These are phyloP conservation scores for Cantharis nigra DNA, from an alignment of 2,888 invertebrate species.

Conservation along the genomic window DNA sequence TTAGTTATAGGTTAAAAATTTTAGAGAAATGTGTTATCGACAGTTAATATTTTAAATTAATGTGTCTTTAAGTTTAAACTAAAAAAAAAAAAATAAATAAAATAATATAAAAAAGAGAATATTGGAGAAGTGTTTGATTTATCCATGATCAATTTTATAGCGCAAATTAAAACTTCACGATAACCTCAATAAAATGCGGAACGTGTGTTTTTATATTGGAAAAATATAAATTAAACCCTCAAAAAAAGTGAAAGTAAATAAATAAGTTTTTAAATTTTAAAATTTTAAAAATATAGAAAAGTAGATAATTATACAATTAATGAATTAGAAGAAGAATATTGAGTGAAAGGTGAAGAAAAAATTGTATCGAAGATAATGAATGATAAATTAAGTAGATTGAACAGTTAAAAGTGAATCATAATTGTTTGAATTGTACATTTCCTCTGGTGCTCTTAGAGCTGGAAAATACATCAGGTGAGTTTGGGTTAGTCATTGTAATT, in stretches of 20 bases:
- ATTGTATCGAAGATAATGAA: background rate
- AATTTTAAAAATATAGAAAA: background rate
- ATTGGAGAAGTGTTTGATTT: background rate
- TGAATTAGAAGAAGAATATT: background rate
- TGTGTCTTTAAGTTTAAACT: background rate
- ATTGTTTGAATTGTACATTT: slow-evolving; percentile 7
- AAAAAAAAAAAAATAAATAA: background rate
- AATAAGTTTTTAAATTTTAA: background rate
- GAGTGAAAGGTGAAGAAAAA: background rate
- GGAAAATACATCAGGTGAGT: slow-evolving; percentile 10
- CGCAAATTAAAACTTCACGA: background rate
- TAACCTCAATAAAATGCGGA: background rate
- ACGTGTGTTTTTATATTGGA: background rate
- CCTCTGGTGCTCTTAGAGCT: slow-evolving; percentile 13
- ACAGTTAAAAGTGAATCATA: slow-evolving; percentile 11
- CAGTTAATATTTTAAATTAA: background rate
- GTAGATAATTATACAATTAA: background rate
- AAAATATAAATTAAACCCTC: background rate
- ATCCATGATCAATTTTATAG: background rate
- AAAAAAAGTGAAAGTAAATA: background rate
- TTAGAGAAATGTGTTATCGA: background rate
- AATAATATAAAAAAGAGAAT: background rate
- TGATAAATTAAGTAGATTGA: background rate
- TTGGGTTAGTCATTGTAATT: background rate
- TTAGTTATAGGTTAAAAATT: background rate